Percentiles rank a stretch among this genome's conserved stretches.
Conservation (phyloP, 2,888 invertebrate species). For the Drosophila subquinaria region DNA sequence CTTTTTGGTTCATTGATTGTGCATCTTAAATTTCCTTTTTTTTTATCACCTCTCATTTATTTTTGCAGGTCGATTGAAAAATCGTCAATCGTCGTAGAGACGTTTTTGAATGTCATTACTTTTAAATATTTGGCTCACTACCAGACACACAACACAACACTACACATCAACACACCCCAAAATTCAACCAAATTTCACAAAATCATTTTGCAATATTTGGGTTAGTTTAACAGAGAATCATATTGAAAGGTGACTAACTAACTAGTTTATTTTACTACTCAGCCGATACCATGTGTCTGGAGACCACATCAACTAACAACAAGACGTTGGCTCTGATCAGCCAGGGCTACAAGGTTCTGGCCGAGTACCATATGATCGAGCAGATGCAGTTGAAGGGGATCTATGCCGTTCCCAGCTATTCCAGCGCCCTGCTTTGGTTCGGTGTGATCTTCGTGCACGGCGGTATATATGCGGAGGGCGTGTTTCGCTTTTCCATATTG, state of each 20-base stretch:
- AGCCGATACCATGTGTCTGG: slow-evolving; percentile 42
- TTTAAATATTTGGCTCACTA: neutral
- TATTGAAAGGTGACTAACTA: neutral
- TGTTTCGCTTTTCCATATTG: slow-evolving; percentile 94
- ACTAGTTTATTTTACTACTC: neutral
- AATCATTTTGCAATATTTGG: slow-evolving; percentile 13
- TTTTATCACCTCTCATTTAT: no score
- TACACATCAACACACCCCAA: slow-evolving; percentile 13
- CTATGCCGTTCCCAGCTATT: slow-evolving; percentile 68
- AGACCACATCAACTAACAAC: slow-evolving; percentile 30
- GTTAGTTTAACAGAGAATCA: slow-evolving; percentile 12
- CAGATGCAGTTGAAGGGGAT: slow-evolving; percentile 57
- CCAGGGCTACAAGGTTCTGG: slow-evolving; percentile 67
- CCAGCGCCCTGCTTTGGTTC: slow-evolving; percentile 78
- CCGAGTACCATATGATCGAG: slow-evolving; percentile 62
- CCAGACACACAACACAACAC: slow-evolving; percentile 26
- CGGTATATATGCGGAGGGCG: slow-evolving; percentile 95
- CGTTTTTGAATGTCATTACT: slow-evolving; percentile 28
- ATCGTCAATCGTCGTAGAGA: no score
- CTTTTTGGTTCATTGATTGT: neutral
- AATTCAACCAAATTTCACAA: slow-evolving; percentile 16
- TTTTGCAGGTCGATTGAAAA: no score
- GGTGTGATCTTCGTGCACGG: slow-evolving; percentile 91
- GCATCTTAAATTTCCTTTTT: no score
- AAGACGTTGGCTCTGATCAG: slow-evolving; percentile 53